Base-by-base conservation (phyloP, 1,140 invertebrate species). In the Drosophila pandora region DNA sequence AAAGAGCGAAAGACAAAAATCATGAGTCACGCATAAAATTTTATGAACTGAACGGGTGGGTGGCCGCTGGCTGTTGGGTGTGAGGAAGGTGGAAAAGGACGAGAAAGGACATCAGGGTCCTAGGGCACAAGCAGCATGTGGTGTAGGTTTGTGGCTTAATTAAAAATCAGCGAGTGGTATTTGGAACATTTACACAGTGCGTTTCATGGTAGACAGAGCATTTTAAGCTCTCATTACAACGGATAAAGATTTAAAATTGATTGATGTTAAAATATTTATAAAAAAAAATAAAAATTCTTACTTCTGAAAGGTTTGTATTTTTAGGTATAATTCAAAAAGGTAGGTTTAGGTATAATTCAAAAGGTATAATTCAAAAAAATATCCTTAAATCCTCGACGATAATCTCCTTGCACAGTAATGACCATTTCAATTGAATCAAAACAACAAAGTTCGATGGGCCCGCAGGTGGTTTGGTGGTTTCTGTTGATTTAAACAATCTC, bases 11-110 rank as follows among this genome's bases (percentile, higher is more conserved):
- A 49, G 58, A 54, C 69, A 63, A 73, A 74, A 65, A 57, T 78
- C 85, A 82, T 88, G 83, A 87, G 83, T 71, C 74, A 65, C 56
- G 65, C 82, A 72, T 73, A 85, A 81, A 63, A 82, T 87, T 82
- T 87, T 82, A 87, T 88, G 78, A 58, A 88, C 82, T 82, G 70
- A 65, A 55, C 58, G 69, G 59, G 6, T 25, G 37, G n/a, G 34
- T 34, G 68, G 54, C 10, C 10, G 2, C 23, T 52, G 22, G n/a
- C 8, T 32, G 28, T 10, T 6, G 3, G 22, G 8, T 13, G 12
- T 22, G 25, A 7, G 1, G 8, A 7, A n/a, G 57, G 22, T 7
- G 22, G 8, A 32, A 43, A 34, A 23, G 41, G 67, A 43, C 8
- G 41, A 73, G 21, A 12, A 49, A 34, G 32, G 17, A 50, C 55